A percentile compares a stretch with the other conserved stretches of the same genome.
phyloP scores from a whole-genome alignment of 2,797 vertebrate species.

The Phalloptychus januarius region DNA sequence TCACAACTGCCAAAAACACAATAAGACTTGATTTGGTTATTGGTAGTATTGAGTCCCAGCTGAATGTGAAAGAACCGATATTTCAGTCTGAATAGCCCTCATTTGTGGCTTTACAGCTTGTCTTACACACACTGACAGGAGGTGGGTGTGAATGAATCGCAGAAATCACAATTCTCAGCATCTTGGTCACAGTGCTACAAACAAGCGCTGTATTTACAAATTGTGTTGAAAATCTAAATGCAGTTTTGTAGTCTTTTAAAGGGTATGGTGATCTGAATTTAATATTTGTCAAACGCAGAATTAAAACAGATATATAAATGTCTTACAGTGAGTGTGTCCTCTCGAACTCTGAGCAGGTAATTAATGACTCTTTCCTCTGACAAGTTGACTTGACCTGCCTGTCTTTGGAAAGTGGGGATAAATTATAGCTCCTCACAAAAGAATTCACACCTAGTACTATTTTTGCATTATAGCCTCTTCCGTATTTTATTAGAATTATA shows the following conservation, averaged over 20 bases:
- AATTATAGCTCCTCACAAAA: background rate
- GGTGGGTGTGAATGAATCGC: slow-evolving; percentile 6
- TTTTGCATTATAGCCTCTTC: background rate
- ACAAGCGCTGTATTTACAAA: background rate
- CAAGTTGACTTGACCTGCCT: background rate
- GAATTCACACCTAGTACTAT: background rate
- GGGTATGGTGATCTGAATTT: background rate
- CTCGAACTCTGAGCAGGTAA: background rate
- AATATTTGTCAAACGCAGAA: background rate
- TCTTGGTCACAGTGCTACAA: slow-evolving; percentile 1
- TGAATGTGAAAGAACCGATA: slow-evolving; percentile 36
- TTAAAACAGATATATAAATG: background rate
- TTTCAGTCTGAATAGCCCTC: slow-evolving; percentile 41
- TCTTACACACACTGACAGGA: slow-evolving; percentile 31
- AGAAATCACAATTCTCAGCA: slow-evolving; percentile 19
- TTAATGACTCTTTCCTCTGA: background rate
- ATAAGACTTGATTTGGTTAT: slow-evolving; percentile 40
- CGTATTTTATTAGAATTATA: background rate
- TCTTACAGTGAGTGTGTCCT: background rate
- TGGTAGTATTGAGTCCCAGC: slow-evolving; percentile 35
- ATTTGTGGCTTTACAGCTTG: slow-evolving; percentile 46
- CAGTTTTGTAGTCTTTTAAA: background rate
- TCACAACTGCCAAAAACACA: slow-evolving; percentile 43
- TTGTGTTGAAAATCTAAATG: slow-evolving; percentile 8
- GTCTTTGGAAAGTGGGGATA: background rate